phyloP scores from a whole-genome alignment of 1,140 invertebrate species.

The Lordiphosa stackelbergi region DNA sequence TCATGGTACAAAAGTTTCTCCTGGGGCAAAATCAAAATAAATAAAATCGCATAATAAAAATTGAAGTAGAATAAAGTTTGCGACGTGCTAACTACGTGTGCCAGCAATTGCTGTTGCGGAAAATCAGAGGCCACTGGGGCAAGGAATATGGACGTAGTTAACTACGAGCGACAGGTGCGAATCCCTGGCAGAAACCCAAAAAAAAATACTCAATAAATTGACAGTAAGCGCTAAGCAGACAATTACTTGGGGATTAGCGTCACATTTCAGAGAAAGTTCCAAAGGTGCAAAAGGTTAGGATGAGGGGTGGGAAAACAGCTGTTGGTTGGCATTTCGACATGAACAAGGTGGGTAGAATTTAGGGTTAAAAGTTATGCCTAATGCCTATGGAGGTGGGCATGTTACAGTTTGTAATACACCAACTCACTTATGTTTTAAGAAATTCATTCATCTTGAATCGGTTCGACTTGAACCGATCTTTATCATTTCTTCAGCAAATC shows the following conservation, averaged over 20 bases:
- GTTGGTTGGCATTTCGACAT: neutral
- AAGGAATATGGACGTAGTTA: conserved; percentile 30
- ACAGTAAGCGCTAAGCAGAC: conserved; percentile 61
- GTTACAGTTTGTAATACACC: too few relatives aligned
- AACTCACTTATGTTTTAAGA: too few relatives aligned
- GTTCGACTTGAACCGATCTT: too few relatives aligned
- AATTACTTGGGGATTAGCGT: conserved; percentile 71
- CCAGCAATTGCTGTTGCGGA: conserved; percentile 17
- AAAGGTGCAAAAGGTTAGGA: neutral
- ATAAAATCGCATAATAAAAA: conserved; percentile 75
- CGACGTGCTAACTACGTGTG: conserved; percentile 65
- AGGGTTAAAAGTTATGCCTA: too few relatives aligned
- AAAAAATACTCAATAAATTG: conserved; percentile 66
- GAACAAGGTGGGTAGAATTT: too few relatives aligned
- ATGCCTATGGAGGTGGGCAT: too few relatives aligned
- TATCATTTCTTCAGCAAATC: too few relatives aligned
- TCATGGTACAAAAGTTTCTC: conserved; percentile 45
- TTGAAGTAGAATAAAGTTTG: conserved; percentile 63
- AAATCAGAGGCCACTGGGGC: conserved; percentile 28
- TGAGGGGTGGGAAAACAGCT: neutral
- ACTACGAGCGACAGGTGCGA: conserved; percentile 60
- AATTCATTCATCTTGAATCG: too few relatives aligned
- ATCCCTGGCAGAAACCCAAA: conserved; percentile 1
- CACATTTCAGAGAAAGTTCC: conserved; percentile 17
- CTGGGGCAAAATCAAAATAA: conserved; percentile 60